Base-by-base conservation (phyloP, 2,888 invertebrate genomes). In the Lasioglossum zephyrum region DNA sequence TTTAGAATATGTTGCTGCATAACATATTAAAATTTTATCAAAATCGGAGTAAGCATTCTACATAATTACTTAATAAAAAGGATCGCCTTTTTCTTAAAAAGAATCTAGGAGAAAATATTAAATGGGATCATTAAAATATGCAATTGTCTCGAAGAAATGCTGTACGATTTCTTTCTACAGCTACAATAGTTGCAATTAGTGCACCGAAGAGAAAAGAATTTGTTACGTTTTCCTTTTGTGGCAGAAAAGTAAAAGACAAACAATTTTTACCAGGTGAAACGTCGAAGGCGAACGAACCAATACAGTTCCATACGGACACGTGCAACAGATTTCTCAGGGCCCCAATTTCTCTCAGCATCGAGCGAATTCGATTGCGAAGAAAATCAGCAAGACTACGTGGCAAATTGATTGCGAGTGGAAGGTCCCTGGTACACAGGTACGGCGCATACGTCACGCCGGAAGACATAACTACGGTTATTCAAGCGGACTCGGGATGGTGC, bases 401-500 rank as follows among this genome's bases (percentile, higher is more conserved):
- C 22, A 22, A 53, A 53, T 53, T 53, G 22, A 53, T 53, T n/a
- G 53, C n/a, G 53, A 31, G 26, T 26, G 16, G 60, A 60, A 26
- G 26, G 60, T 26, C 13, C 5, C 5, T 4, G 26, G 60, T 60
- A 26, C 60, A 26, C 26, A 13, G 60, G 60, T 26, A 60, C 11
- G 13, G 60, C 60, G 41, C 39, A 57, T 41, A 36, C 74, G 74
- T 53, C 53, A 57, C n/a, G 36, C 2, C 13, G 60, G 39, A 73
- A 66, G 63, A 76, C 73, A 66, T 47, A 66, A 70, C 47, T 69
- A 84, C 44, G 84, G 84, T 84, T 74, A 84, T 78, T 84, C 70
- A 66, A 77, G 31, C 44, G 31, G 66, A 22, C 22, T 44, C 47
- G 47, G 31, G 41, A 72, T 53, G 47, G 44, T 70, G 31, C 69